Percentiles rank a stretch among this genome's conserved stretches.
phyloP scores from a whole-genome alignment of 2,888 invertebrate genomes.

The Buathra laborator region DNA sequence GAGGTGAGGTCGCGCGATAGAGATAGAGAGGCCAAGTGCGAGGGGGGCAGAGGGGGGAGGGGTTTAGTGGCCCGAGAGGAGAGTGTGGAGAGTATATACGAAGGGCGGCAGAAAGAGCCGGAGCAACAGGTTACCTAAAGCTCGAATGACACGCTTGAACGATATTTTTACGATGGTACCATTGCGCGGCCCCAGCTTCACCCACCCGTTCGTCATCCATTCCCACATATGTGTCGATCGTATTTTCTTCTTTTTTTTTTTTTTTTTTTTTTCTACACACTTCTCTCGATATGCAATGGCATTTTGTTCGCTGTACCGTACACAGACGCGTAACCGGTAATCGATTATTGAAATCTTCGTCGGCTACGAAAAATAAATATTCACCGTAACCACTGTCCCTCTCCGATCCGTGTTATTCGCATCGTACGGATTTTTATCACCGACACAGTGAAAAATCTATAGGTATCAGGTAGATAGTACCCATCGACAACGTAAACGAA shows the following conservation, averaged over 20 bases:
- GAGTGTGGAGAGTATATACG: constrained; percentile 26
- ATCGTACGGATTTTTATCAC: not conserved
- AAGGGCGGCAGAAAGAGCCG: constrained; percentile 74
- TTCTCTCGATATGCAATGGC: not conserved
- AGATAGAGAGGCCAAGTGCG: constrained; percentile 56
- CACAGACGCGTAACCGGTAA: not conserved
- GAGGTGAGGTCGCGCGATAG: constrained; percentile 40
- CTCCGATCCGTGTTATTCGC: not conserved
- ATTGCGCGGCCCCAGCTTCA: constrained; percentile 38
- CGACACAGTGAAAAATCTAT: constrained; percentile 12
- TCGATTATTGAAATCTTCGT: constrained; percentile 49
- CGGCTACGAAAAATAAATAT: constrained; percentile 40
- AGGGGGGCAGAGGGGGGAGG: constrained; percentile 65
- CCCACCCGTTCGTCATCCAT: constrained; percentile 49
- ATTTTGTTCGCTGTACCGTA: not conserved
- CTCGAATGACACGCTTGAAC: constrained; percentile 80
- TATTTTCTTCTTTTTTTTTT: constrained; percentile 16
- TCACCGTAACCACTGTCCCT: constrained; percentile 6
- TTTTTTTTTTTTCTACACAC: constrained; percentile 11
- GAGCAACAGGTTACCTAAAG: constrained; percentile 83
- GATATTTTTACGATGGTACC: constrained; percentile 76
- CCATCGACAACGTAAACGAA: too few relatives aligned
- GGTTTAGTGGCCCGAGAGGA: not conserved
- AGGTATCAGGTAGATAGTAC: too few relatives aligned
- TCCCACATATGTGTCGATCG: constrained; percentile 24